Evolutionary conservation across 2,113 vertebrate species (phyloP).

Genomic region (Hystrix cristata): DNA sequence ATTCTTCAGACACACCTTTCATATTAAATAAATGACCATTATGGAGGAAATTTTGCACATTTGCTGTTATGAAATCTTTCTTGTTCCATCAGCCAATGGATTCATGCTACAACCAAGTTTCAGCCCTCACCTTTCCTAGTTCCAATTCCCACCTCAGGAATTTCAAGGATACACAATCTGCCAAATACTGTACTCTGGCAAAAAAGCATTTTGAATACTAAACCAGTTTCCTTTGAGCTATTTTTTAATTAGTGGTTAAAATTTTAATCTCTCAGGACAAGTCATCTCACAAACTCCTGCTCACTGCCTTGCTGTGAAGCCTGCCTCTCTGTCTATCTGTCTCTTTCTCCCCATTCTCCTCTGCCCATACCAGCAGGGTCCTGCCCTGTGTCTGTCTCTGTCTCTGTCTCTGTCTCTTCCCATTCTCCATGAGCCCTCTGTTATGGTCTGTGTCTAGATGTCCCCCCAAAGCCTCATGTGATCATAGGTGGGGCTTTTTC

Average conservation of each 20-base stretch:
- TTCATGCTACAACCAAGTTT: slow-evolving; percentile 33
- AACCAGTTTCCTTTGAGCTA: neutral
- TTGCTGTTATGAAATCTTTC: slow-evolving; percentile 47
- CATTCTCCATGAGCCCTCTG: too few relatives aligned
- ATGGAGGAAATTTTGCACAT: slow-evolving; percentile 64
- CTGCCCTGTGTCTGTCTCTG: neutral
- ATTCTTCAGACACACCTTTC: slow-evolving; percentile 72
- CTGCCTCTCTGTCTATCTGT: neutral
- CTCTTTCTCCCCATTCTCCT: neutral
- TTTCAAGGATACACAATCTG: slow-evolving; percentile 43
- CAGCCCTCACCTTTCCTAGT: slow-evolving; percentile 29
- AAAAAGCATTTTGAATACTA: slow-evolving; percentile 34
- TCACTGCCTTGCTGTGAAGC: neutral
- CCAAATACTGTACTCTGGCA: slow-evolving; percentile 29
- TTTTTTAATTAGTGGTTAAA: slow-evolving; percentile 42
- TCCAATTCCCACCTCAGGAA: slow-evolving; percentile 40
- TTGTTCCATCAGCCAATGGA: slow-evolving; percentile 62
- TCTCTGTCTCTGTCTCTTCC: too few relatives aligned
- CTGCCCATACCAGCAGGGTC: neutral
- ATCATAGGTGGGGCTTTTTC: too few relatives aligned
- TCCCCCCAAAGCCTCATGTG: too few relatives aligned
- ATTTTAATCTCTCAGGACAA: neutral
- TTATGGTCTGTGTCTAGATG: too few relatives aligned
- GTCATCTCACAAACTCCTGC: neutral
- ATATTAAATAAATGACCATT: slow-evolving; percentile 70